Conservation (phyloP, 2,113 vertebrate genomes). For the Alethe diademata region DNA sequence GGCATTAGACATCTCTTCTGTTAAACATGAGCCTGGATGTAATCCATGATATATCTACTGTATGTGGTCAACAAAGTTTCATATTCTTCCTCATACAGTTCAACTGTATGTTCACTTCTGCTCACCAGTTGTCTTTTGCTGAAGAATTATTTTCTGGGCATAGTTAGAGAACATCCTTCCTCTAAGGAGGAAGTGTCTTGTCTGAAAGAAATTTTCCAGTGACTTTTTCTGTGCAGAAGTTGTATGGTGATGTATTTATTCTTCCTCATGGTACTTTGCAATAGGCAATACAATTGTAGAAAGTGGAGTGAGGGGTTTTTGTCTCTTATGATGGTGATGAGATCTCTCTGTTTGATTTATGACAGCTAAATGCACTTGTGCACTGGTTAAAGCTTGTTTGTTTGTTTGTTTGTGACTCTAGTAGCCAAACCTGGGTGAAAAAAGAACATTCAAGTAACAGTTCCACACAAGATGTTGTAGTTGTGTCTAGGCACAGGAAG, state of each 20-base stretch:
- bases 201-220: not conserved
- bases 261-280: not conserved
- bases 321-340: not conserved
- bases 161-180: not conserved
- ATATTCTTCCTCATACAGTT: not conserved
- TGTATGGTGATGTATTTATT: not conserved
- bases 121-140: not conserved
- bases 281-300: rapidly evolving
- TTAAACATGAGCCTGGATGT: not conserved
- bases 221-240: not conserved
- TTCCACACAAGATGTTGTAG: not conserved
- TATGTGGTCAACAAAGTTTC: not conserved
- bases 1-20: not conserved
- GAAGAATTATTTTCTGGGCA: not conserved
- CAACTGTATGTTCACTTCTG: not conserved
- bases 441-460: not conserved
- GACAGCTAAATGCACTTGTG: not conserved
- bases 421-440: not conserved
- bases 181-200: not conserved
- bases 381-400: not conserved
- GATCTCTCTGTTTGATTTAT: not conserved
- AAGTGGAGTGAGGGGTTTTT: not conserved
- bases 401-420: not conserved
- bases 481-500: not conserved
- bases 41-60: rapidly evolving